A percentile compares a stretch with the other conserved stretches of the same genome.
Evolutionary conservation across 2,797 vertebrate species (phyloP).

Genomic region (Chromobotia macracanthus): DNA sequence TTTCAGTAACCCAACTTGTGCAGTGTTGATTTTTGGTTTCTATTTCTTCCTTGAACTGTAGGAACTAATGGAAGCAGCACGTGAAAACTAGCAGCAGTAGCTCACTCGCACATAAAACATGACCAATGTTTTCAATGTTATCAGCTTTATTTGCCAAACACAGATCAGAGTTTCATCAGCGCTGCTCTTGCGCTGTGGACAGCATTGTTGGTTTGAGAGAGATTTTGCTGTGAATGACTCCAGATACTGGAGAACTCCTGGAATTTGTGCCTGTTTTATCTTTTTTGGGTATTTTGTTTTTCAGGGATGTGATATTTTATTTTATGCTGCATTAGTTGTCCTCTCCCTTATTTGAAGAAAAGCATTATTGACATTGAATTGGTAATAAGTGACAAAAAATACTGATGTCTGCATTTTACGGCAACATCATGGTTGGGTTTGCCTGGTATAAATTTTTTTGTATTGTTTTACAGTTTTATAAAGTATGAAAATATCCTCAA

Average conservation of each 20-base stretch:
- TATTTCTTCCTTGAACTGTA: constrained; percentile 45
- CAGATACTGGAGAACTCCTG: constrained; percentile 51
- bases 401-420: constrained; percentile 22
- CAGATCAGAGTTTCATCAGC: constrained; percentile 65
- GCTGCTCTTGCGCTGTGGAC: background rate
- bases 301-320: constrained; percentile 49
- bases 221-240: constrained; percentile 49
- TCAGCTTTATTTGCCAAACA: constrained; percentile 87
- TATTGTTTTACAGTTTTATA: background rate
- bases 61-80: constrained; percentile 55
- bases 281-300: constrained; percentile 9
- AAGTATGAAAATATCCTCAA: background rate
- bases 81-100: constrained; percentile 53
- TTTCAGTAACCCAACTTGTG: background rate
- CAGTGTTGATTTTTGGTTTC: constrained; percentile 44
- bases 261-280: constrained; percentile 71
- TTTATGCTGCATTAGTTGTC: constrained; percentile 30
- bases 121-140: constrained; percentile 78
- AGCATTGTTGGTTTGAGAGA: constrained; percentile 12
- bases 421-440: constrained; percentile 5
- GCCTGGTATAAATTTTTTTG: background rate
- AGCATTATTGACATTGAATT: constrained; percentile 19
- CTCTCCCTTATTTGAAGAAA: constrained; percentile 6
- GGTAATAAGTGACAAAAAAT: background rate
- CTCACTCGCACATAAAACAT: constrained; percentile 66